Conservation (phyloP, 2,888 invertebrate genomes). For the Subacronicta megacephala region DNA sequence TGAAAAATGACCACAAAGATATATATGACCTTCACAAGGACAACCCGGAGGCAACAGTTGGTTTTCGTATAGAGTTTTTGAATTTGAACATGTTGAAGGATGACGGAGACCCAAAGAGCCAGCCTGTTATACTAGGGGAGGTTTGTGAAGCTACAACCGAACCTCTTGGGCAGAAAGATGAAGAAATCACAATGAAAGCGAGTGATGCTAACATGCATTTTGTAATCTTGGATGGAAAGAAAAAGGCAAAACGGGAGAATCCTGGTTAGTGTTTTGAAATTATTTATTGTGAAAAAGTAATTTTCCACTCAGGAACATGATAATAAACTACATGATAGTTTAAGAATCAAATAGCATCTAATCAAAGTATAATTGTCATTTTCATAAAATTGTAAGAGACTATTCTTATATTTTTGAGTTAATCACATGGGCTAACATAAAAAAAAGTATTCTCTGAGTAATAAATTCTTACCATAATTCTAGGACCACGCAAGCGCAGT, state of each 20-base stretch:
- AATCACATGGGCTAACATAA: too few relatives aligned
- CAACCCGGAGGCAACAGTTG: conserved; percentile 75
- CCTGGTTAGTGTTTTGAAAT: conserved; percentile 36
- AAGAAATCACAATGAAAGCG: conserved; percentile 35
- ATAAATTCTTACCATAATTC: conserved; percentile 30
- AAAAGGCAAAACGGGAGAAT: conserved; percentile 41
- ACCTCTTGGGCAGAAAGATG: conserved; percentile 30
- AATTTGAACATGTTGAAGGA: conserved; percentile 77
- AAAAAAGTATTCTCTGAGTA: too few relatives aligned
- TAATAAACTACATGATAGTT: too few relatives aligned
- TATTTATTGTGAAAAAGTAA: too few relatives aligned
- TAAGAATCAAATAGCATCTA: too few relatives aligned
- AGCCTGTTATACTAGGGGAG: conserved; percentile 74
- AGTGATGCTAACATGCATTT: conserved; percentile 67
- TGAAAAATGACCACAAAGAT: conserved; percentile 72
- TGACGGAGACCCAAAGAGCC: conserved; percentile 64
- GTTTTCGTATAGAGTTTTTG: conserved; percentile 83
- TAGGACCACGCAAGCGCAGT: conserved; percentile 80
- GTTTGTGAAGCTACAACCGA: conserved; percentile 69
- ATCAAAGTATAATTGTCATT: too few relatives aligned
- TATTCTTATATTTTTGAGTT: too few relatives aligned
- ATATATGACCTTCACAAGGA: conserved; percentile 80
- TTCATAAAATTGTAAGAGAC: too few relatives aligned
- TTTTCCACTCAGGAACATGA: too few relatives aligned
- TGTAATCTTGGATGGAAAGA: conserved; percentile 67